Evolutionary conservation across 2,888 invertebrate species (phyloP).

Genomic region (Drosophila anceps): DNA sequence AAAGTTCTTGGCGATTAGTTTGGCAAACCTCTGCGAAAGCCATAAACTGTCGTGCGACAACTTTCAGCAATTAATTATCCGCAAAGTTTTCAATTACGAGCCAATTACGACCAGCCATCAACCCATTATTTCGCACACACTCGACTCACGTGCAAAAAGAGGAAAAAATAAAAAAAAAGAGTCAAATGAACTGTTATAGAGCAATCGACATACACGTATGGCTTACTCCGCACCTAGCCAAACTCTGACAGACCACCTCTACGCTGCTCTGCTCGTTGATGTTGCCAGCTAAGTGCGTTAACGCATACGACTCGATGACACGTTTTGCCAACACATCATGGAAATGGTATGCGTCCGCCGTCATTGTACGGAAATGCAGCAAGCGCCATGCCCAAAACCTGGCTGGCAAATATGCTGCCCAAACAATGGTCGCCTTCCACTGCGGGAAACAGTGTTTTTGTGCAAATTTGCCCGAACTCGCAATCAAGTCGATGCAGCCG

Average conservation of each 20-base stretch:
- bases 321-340: constrained; percentile 79
- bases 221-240: background rate
- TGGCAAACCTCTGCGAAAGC: constrained; percentile 69
- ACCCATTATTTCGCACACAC: constrained; percentile 25
- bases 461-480: constrained; percentile 66
- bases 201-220: constrained; percentile 26
- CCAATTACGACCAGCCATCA: constrained; percentile 70
- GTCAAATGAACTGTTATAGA: constrained; percentile 64
- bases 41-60: constrained; percentile 78
- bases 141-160: constrained; percentile 20
- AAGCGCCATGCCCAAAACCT: constrained; percentile 17
- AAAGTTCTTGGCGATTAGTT: constrained; percentile 36
- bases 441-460: constrained; percentile 56
- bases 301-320: constrained; percentile 60
- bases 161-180: background rate
- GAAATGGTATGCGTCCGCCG: constrained; percentile 65
- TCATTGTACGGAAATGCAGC: constrained; percentile 71
- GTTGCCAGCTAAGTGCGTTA: constrained; percentile 25
- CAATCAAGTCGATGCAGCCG: constrained; percentile 38
- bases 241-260: background rate
- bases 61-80: constrained; percentile 77
- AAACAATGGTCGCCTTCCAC: constrained; percentile 51
- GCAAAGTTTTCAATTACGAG: constrained; percentile 79
- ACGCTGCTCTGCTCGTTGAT: background rate
- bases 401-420: constrained; percentile 70